phyloP scores from a whole-genome alignment of 2,113 vertebrate species.

The Mormyrus lacerda region DNA sequence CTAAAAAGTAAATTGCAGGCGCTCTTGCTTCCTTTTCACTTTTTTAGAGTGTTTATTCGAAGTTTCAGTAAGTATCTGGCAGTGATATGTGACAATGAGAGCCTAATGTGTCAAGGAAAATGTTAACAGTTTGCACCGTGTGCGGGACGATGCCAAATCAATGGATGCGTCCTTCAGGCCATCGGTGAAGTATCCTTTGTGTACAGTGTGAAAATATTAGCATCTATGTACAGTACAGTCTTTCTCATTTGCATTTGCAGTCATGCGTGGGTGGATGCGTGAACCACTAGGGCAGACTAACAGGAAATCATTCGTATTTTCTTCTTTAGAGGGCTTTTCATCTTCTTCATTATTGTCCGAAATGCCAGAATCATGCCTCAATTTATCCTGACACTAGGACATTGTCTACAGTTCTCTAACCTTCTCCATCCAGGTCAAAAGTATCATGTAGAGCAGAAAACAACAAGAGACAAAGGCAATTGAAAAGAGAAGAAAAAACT shows the following conservation, averaged over 20 bases:
- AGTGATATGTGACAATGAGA: not conserved
- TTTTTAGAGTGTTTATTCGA: not conserved
- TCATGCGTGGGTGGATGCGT: not conserved
- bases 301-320: not conserved
- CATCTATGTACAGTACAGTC: not conserved
- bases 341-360: not conserved
- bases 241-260: not conserved
- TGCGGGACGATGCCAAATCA: not conserved
- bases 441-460: not conserved
- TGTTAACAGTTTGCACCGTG: not conserved
- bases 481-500: not conserved
- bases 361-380: not conserved
- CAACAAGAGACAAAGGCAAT: not conserved
- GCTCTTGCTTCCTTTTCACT: not conserved
- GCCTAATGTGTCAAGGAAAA: not conserved
- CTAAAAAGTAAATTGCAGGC: not conserved
- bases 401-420: not conserved
- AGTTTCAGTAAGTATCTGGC: not conserved
- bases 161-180: not conserved
- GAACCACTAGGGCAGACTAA: not conserved
- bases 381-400: not conserved
- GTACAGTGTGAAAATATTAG: not conserved
- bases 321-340: not conserved
- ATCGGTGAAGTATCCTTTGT: not conserved
- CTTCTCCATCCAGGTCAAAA: not conserved